These are phyloP conservation scores for Oncorhynchus gorbuscha DNA, from an alignment of 2,113 vertebrate genomes.

Conservation along the genomic window DNA sequence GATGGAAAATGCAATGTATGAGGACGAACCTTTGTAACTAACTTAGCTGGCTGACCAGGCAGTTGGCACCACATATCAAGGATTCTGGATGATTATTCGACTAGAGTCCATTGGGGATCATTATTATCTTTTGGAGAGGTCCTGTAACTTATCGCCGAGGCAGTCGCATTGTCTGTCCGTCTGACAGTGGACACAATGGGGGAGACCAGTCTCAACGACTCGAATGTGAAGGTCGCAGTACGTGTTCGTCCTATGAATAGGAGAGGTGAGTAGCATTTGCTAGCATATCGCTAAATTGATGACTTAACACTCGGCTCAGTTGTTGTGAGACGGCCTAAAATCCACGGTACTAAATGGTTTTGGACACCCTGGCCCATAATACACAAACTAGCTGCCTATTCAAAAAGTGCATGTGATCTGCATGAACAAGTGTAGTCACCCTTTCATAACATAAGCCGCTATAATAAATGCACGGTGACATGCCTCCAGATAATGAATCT, in stretches of 20 bases:
- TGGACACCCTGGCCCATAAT: too few species aligned
- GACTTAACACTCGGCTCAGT: neutral
- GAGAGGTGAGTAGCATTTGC: slow-evolving; percentile 80
- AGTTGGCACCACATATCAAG: slow-evolving; percentile 49
- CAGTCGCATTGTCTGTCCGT: slow-evolving; percentile 50
- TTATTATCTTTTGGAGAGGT: slow-evolving; percentile 34
- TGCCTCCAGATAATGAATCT: slow-evolving; percentile 23
- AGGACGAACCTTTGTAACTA: slow-evolving; percentile 47
- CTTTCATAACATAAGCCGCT: slow-evolving; percentile 16
- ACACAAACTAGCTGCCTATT: too few species aligned
- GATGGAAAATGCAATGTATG: slow-evolving; percentile 53
- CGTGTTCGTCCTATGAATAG: slow-evolving; percentile 93
- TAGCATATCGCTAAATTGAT: neutral
- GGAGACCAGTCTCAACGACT: slow-evolving; percentile 78
- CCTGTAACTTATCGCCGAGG: slow-evolving; percentile 33
- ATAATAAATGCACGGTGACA: slow-evolving; percentile 33
- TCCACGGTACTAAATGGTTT: too few species aligned
- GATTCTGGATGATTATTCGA: slow-evolving; percentile 39
- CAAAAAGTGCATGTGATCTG: neutral
- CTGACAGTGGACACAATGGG: slow-evolving; percentile 65
- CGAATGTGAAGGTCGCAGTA: slow-evolving; percentile 96
- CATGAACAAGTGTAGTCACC: slow-evolving; percentile 11
- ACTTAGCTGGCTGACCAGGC: slow-evolving; percentile 48
- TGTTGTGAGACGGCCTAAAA: neutral
- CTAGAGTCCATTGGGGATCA: slow-evolving; percentile 38